Evolutionary conservation across 2,113 vertebrate species (phyloP), one percentile per base, ranked within the genome.

Genomic region (Takifugu flavidus): DNA sequence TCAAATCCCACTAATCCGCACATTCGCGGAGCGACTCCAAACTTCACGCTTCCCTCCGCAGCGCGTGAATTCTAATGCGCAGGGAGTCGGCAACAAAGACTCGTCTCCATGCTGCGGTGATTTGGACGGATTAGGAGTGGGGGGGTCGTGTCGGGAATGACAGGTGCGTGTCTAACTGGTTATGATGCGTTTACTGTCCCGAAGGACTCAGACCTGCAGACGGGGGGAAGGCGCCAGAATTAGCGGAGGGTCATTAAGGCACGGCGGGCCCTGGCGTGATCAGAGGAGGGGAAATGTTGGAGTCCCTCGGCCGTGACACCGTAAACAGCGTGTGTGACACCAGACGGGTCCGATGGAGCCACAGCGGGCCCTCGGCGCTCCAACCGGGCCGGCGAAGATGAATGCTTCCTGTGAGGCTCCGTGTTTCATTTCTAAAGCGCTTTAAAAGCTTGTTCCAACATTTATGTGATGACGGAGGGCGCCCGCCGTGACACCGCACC

Each of bases 1-100:
- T 77, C 62, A 82, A 78, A 80, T 80, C 77, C 76, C 71, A 54
- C 82, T 87, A 82, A 88, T 87, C 86, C 79, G 43, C 62, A 72
- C 74, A 74, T 77, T 83, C 77, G 65, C 69, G 67, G 65, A 70
- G 67, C 65, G 70, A 80, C 70, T 82, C 71, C 67, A 68, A 67
- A 79, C 82, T 78, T 73, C 69, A 65, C 45, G 11, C 76, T 78
- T 74, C 49, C 64, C 79, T 78, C 65, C 63, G 62, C 67, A 67
- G 75, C 39, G 62, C 73, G 70, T 55, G 72, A 75, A 78, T 85
- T 79, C 60, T 72, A 71, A 82, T 65, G 57, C 67, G 57, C 56
- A 55, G 72, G 54, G 73, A 73, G 69, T 62, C 83, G 82, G 80
- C 85, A 78, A 70, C 75, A 80, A 78, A 66, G 58, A 72, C 50